Percentiles rank a stretch among this genome's conserved stretches.
Evolutionary conservation across 2,113 vertebrate genomes (phyloP).

Genomic region (Aramus guarauna): DNA sequence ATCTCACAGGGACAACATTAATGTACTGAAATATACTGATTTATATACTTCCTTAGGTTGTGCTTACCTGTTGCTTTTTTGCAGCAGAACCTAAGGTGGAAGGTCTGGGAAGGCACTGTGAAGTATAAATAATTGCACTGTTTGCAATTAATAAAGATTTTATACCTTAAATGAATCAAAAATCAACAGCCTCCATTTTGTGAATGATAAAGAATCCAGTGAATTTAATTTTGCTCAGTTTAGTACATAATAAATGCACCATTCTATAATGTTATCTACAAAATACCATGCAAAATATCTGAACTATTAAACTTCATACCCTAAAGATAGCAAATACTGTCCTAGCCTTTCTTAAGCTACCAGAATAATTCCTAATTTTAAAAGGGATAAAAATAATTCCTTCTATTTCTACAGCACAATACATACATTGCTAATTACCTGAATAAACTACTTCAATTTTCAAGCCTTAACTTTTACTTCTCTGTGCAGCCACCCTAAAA

Average conservation of each 20-base stretch:
- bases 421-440: slow-evolving; percentile 74
- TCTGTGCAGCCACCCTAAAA: slow-evolving; percentile 65
- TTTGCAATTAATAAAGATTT: slow-evolving; percentile 97
- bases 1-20: slow-evolving; percentile 86
- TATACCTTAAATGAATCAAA: slow-evolving; percentile 88
- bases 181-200: slow-evolving; percentile 89
- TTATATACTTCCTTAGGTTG: slow-evolving; percentile 93
- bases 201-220: slow-evolving; percentile 80
- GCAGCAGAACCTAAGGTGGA: slow-evolving; percentile 99
- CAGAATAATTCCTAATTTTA: slow-evolving; percentile 56
- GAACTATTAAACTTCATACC: slow-evolving; percentile 70
- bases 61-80: slow-evolving; percentile 98
- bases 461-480: slow-evolving; percentile 65
- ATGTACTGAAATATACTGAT: slow-evolving; percentile 80
- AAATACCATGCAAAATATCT: slow-evolving; percentile 81
- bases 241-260: slow-evolving; percentile 76
- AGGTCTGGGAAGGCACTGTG: slow-evolving; percentile 99
- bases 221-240: slow-evolving; percentile 73
- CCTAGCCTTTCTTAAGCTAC: slow-evolving; percentile 69
- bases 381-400: slow-evolving; percentile 69
- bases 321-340: slow-evolving; percentile 66
- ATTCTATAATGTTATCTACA: slow-evolving; percentile 73
- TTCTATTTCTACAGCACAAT: slow-evolving; percentile 72
- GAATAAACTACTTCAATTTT: slow-evolving; percentile 71
- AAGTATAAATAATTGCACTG: slow-evolving; percentile 97